A percentile compares a stretch with the other conserved stretches of the same genome.
These are phyloP conservation scores for Hirtodrosophila cameraria DNA, from an alignment of 2,888 invertebrate species.

Conservation along the genomic window DNA sequence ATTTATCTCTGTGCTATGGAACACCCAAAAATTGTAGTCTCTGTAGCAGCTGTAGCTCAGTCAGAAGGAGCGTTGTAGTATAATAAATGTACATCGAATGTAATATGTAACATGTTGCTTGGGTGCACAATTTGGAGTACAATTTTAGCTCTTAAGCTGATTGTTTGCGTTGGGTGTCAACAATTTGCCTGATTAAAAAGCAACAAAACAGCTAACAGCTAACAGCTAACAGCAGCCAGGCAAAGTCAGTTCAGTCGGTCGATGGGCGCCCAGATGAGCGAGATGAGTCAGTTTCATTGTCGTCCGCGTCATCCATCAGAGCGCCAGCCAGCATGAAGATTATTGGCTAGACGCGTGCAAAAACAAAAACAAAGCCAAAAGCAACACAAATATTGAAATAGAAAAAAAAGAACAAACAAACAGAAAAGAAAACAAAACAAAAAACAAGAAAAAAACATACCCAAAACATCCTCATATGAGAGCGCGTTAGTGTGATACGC, in stretches of 20 bases:
- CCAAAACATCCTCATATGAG: constrained; percentile 6
- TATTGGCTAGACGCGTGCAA: constrained; percentile 49
- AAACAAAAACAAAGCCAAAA: constrained; percentile 4
- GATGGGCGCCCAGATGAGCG: constrained; percentile 16
- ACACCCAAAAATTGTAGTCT: constrained; percentile 11
- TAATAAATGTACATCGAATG: constrained; percentile 52
- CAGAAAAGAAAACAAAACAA: not conserved
- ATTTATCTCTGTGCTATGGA: constrained; percentile 58
- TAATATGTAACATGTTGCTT: constrained; percentile 55
- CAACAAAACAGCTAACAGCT: constrained; percentile 35
- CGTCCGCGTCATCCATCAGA: constrained; percentile 64
- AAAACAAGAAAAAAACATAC: not conserved
- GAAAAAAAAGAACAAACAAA: constrained; percentile 11
- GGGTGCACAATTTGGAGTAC: not conserved
- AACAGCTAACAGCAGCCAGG: not conserved
- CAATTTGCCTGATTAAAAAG: constrained; percentile 77
- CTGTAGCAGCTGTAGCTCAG: constrained; percentile 12
- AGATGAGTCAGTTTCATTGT: constrained; percentile 71
- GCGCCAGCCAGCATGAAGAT: constrained; percentile 56
- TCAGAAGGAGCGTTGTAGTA: constrained; percentile 6
- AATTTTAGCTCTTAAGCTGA: constrained; percentile 59
- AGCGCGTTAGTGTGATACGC: constrained; percentile 11
- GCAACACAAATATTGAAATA: no score
- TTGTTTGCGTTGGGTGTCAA: constrained; percentile 72
- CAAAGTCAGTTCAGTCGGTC: no score